phyloP scores from a whole-genome alignment of 2,888 invertebrate genomes.

The Mechanitis messenoides region DNA sequence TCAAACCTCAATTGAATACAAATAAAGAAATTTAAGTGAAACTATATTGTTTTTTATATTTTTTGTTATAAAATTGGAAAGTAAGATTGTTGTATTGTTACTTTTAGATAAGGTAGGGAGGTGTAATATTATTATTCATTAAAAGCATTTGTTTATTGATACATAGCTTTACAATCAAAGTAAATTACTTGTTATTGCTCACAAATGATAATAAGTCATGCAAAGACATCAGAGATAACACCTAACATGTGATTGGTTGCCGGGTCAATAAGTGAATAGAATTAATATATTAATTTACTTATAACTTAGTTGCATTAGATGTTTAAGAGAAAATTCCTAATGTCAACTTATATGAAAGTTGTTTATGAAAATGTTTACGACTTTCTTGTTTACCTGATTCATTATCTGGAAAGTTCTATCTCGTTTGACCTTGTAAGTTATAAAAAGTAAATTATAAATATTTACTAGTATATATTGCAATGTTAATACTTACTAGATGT shows the following conservation, averaged over 20 bases:
- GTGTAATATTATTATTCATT: no score
- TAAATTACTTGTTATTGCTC: slow-evolving; percentile 33
- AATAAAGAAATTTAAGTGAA: no score
- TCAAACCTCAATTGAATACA: no score
- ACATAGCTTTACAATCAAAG: no score
- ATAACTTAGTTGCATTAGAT: not conserved
- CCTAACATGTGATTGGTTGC: slow-evolving; percentile 46
- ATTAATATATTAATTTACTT: not conserved
- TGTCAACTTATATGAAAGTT: not conserved
- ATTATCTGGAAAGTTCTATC: not conserved
- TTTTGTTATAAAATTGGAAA: no score
- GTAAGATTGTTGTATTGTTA: no score
- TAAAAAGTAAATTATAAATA: no score
- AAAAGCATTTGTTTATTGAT: no score
- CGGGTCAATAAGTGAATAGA: slow-evolving; percentile 59
- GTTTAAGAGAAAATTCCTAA: slow-evolving; percentile 4
- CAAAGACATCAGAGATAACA: slow-evolving; percentile 46
- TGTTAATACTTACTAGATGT: slow-evolving; percentile 81
- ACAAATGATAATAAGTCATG: slow-evolving; percentile 41
- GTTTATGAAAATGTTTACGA: not conserved
- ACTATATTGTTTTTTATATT: no score
- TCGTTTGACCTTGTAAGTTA: no score
- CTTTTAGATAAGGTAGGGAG: no score
- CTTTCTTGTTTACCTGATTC: slow-evolving; percentile 2
- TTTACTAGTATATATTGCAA: no score